phyloP scores from a whole-genome alignment of 2,797 vertebrate genomes.

The Hydrocynus forskahlii region DNA sequence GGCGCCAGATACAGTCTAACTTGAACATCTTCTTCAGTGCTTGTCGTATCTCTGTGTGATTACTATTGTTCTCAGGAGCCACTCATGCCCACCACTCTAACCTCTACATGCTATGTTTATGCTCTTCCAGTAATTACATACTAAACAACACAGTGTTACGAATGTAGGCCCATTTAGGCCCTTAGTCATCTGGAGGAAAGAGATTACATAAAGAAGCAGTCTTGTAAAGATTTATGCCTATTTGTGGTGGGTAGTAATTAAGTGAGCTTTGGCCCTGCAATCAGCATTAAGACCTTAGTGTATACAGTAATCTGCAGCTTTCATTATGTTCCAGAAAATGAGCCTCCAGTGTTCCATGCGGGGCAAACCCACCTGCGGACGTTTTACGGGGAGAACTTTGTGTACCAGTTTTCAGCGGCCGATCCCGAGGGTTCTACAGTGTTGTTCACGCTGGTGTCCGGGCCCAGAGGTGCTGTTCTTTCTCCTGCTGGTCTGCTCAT shows the following conservation, averaged over 20 bases:
- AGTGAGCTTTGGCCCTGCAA: neutral
- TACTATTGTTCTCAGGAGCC: neutral
- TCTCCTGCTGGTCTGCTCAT: constrained; percentile 85
- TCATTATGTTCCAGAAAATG: constrained; percentile 79
- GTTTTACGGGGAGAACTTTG: constrained; percentile 86
- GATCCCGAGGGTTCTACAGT: constrained; percentile 87
- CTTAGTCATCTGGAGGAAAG: neutral
- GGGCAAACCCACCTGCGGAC: constrained; percentile 72
- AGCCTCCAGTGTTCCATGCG: constrained; percentile 79
- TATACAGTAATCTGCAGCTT: constrained; percentile 24
- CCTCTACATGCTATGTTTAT: neutral
- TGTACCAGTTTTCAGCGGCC: constrained; percentile 83
- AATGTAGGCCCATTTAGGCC: neutral
- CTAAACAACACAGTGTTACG: neutral
- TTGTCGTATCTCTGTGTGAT: neutral
- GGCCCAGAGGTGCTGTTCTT: constrained; percentile 80
- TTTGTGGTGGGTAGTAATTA: neutral
- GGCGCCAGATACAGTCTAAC: constrained; percentile 30
- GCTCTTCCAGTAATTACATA: neutral
- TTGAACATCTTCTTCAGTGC: neutral
- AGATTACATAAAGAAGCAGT: neutral
- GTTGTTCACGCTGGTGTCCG: constrained; percentile 81
- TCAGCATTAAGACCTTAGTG: constrained; percentile 10
- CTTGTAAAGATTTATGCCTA: neutral
- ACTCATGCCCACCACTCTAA: neutral